phyloP scores from a whole-genome alignment of 2,113 vertebrate species.

The Natator depressus region DNA sequence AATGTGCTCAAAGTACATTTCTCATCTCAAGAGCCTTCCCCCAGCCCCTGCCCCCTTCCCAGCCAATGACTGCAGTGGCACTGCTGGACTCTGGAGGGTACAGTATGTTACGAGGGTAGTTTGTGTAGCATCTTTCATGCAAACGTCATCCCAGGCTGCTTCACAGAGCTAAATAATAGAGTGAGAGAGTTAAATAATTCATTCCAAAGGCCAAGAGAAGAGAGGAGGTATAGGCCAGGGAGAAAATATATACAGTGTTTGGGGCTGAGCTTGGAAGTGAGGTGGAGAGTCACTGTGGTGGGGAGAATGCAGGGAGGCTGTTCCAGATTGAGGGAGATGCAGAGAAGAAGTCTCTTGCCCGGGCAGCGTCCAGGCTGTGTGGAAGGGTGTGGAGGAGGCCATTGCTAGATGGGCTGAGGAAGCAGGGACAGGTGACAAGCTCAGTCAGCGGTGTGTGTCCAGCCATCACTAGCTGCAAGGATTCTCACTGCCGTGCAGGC shows the following conservation, averaged over 20 bases:
- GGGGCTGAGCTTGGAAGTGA: background rate
- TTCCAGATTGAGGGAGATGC: background rate
- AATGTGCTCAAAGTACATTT: background rate
- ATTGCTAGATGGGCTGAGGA: background rate
- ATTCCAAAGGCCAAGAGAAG: background rate
- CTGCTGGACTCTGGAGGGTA: background rate
- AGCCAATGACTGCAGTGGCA: background rate
- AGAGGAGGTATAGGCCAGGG: background rate
- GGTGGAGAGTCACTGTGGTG: fast-evolving
- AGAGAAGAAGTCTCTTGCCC: background rate
- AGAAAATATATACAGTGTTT: background rate
- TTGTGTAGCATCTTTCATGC: background rate
- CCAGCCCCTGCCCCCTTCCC: background rate
- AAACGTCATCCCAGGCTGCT: background rate
- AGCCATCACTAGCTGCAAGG: fast-evolving
- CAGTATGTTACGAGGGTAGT: background rate
- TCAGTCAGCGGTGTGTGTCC: background rate
- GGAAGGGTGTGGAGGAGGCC: background rate
- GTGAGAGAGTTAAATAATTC: constrained; percentile 26
- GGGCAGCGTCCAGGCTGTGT: background rate
- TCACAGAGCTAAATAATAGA: background rate
- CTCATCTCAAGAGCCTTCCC: background rate
- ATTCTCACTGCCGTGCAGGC: background rate
- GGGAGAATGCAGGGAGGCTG: background rate
- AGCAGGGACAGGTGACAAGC: background rate